Conservation (phyloP, 2,888 invertebrate genomes). For the Lasioglossum calceatum region DNA sequence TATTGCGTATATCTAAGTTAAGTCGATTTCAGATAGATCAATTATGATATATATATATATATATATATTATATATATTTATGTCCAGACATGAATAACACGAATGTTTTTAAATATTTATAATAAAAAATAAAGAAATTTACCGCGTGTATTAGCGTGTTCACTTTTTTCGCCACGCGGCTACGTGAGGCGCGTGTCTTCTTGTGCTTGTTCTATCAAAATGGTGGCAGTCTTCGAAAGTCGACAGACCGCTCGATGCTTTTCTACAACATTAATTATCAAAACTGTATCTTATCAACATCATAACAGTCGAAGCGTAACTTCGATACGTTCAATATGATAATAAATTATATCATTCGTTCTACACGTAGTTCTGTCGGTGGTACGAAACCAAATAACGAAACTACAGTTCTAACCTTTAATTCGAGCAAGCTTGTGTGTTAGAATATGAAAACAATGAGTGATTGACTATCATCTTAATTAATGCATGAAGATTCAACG, state of each 20-base stretch:
- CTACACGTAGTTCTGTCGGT: conserved; percentile 4
- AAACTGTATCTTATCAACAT: conserved; percentile 48
- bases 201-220: conserved; percentile 39
- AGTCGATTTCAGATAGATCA: conserved; percentile 70
- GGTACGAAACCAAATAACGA: not conserved
- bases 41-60: conserved; percentile 58
- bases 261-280: not conserved
- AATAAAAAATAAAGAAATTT: conserved; percentile 78
- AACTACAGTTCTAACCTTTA: conserved; percentile 56
- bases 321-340: conserved; percentile 55
- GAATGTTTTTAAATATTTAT: conserved; percentile 82
- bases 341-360: conserved; percentile 42
- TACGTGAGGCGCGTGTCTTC: not conserved
- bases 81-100: conserved; percentile 71
- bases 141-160: conserved; percentile 47
- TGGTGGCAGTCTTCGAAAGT: conserved; percentile 42
- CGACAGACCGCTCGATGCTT: conserved; percentile 30
- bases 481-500: conserved; percentile 9
- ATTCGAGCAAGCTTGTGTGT: conserved; percentile 19
- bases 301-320: conserved; percentile 49
- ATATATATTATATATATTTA: conserved; percentile 63
- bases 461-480: conserved; percentile 23
- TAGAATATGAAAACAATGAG: conserved; percentile 35
- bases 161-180: conserved; percentile 8
- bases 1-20: conserved; percentile 67